Evolutionary conservation across 2,888 invertebrate species (phyloP).

Genomic region (Hyposoter dolosus): DNA sequence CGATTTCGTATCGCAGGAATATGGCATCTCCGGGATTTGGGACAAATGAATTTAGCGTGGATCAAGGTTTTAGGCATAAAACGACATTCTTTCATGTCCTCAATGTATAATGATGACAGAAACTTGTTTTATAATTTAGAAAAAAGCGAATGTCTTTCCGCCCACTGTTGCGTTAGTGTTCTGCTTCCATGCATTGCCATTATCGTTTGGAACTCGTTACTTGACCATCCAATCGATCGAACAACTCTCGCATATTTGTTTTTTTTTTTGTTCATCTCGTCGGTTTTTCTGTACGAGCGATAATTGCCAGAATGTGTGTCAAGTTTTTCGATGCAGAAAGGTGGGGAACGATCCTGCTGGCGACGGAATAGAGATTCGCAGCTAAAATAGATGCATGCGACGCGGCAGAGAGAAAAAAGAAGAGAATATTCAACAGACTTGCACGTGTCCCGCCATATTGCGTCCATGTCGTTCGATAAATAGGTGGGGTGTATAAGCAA

Average conservation of each 20-base stretch:
- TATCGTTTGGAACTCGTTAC: too few species aligned
- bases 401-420: conserved; percentile 3
- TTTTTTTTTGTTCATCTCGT: neutral
- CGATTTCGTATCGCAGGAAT: conserved; percentile 1
- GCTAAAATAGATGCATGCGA: conserved; percentile 8
- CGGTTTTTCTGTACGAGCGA: too few species aligned
- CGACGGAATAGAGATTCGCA: neutral
- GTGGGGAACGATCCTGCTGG: neutral
- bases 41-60: neutral
- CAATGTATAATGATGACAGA: too few species aligned
- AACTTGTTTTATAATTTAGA: too few species aligned
- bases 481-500: conserved; percentile 80
- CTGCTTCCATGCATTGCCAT: too few species aligned
- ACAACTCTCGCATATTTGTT: neutral
- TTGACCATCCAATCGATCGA: too few species aligned
- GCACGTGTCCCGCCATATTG: conserved; percentile 76
- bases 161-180: too few species aligned
- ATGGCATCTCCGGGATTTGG: neutral
- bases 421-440: conserved; percentile 70
- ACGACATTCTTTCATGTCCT: too few species aligned
- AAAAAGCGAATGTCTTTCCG: too few species aligned
- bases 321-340: neutral
- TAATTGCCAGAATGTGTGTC: neutral
- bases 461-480: conserved; percentile 80
- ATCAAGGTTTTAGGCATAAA: neutral